phyloP scores from a whole-genome alignment of 1,140 invertebrate genomes.

The Drosophila arawakana region DNA sequence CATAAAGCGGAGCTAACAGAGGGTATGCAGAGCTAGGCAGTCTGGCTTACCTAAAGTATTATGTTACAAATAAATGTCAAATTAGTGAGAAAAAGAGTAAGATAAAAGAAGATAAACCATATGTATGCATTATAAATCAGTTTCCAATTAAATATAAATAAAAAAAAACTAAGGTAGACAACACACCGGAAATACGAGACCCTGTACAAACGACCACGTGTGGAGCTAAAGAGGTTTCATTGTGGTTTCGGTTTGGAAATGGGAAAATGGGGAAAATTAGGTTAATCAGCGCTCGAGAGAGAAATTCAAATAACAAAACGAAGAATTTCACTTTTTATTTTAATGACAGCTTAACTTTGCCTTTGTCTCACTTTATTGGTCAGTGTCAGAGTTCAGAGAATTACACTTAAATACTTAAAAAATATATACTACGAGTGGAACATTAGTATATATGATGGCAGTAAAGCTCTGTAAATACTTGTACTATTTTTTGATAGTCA shows the following conservation, averaged over 20 bases:
- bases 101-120: conserved; percentile 38
- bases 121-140: conserved; percentile 50
- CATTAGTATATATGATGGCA: conserved; percentile 3
- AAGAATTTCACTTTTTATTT: conserved; percentile 61
- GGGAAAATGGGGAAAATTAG: conserved; percentile 41
- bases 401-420: neutral
- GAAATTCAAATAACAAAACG: conserved; percentile 54
- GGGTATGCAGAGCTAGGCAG: too few species aligned
- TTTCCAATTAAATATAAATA: conserved; percentile 45
- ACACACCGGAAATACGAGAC: conserved; percentile 60
- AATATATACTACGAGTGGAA: neutral
- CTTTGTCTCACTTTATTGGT: conserved; percentile 6
- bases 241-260: conserved; percentile 53
- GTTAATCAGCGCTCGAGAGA: conserved; percentile 56
- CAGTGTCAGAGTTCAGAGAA: conserved; percentile 6
- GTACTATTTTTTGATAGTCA: conserved; percentile 55
- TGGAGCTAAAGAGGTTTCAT: conserved; percentile 38
- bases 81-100: conserved; percentile 40
- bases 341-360: neutral
- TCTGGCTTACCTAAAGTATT: conserved; percentile 12
- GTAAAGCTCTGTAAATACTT: conserved; percentile 5
- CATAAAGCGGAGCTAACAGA: too few species aligned
- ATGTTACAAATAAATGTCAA: conserved; percentile 61
- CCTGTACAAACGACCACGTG: conserved; percentile 29
- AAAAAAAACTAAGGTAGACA: conserved; percentile 2